Percentiles rank a stretch among this genome's conserved stretches.
Conservation (phyloP, 1,140 invertebrate genomes). For the Drosophila tani region DNA sequence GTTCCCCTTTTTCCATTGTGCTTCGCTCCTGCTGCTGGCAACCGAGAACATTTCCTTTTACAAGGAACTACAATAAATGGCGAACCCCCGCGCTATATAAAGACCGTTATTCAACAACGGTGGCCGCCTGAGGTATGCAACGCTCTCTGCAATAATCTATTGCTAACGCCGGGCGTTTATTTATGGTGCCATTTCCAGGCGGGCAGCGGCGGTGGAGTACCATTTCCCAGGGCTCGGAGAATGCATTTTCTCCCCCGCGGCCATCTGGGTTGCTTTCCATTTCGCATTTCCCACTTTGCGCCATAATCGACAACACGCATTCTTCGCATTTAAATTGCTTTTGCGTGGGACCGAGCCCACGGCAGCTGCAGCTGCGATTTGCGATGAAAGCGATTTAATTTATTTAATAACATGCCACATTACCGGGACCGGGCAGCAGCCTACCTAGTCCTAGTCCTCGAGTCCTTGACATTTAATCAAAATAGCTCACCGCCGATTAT, state of each 20-base stretch:
- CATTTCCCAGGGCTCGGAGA: slow-evolving; percentile 55
- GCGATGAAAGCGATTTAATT: slow-evolving; percentile 64
- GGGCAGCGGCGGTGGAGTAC: slow-evolving; percentile 24
- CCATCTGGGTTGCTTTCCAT: slow-evolving; percentile 6
- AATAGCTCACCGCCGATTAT: slow-evolving; percentile 11
- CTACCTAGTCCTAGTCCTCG: slow-evolving; percentile 17
- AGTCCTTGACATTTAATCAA: slow-evolving; percentile 65
- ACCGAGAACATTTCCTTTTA: slow-evolving; percentile 62
- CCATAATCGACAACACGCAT: slow-evolving; percentile 65
- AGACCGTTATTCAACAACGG: slow-evolving; percentile 19
- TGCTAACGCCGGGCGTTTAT: slow-evolving; percentile 66
- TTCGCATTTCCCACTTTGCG: slow-evolving; percentile 1
- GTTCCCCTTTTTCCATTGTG: slow-evolving; percentile 32
- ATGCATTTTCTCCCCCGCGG: slow-evolving; percentile 33
- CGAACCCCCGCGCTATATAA: slow-evolving; percentile 18
- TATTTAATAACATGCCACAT: slow-evolving; percentile 73
- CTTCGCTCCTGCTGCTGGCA: slow-evolving; percentile 29
- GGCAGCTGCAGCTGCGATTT: slow-evolving; percentile 42
- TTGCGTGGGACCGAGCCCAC: slow-evolving; percentile 62
- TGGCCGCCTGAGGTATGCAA: slow-evolving; percentile 66
- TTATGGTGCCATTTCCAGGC: slow-evolving; percentile 71
- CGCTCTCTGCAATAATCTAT: slow-evolving; percentile 75
- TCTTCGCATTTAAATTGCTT: slow-evolving; percentile 79
- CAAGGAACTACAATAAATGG: slow-evolving; percentile 69
- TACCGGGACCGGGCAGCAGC: slow-evolving; percentile 42